A percentile compares a stretch with the other conserved stretches of the same genome.
Evolutionary conservation across 2,113 vertebrate species (phyloP).

Genomic region (Ceyx margarethae): DNA sequence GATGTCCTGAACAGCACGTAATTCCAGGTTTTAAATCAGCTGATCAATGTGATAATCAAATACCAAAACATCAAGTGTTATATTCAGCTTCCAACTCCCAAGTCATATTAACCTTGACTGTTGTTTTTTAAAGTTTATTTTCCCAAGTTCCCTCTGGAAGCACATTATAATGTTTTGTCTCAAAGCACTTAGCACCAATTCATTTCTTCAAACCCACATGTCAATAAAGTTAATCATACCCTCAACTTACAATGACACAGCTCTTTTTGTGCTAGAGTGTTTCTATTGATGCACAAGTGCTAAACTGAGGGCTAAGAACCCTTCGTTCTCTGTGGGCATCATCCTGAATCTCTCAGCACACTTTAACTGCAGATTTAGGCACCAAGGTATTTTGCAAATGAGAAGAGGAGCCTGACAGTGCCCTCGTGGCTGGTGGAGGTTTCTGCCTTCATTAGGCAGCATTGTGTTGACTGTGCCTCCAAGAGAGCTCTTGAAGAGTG

Average conservation of each 20-base stretch:
- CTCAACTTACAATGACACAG: not conserved
- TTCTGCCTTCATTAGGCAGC: not conserved
- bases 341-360: not conserved
- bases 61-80: not conserved
- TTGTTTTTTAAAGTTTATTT: constrained; percentile 12
- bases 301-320: not conserved
- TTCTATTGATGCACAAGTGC: not conserved
- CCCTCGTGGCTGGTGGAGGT: not conserved
- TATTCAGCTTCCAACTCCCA: not conserved
- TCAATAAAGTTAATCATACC: not conserved
- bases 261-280: not conserved
- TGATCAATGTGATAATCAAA: constrained; percentile 25
- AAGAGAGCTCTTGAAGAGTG: not conserved
- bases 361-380: not conserved
- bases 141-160: not conserved
- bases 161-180: not conserved
- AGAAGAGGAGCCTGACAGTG: not conserved
- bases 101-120: not conserved
- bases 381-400: not conserved
- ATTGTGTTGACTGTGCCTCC: not conserved
- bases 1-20: not conserved
- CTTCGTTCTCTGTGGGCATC: not conserved
- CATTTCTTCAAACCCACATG: not conserved
- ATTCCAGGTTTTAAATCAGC: constrained; percentile 25
- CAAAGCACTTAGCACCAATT: not conserved